These are phyloP conservation scores for Chesias legatella DNA, from an alignment of 2,888 invertebrate genomes.

Conservation along the genomic window DNA sequence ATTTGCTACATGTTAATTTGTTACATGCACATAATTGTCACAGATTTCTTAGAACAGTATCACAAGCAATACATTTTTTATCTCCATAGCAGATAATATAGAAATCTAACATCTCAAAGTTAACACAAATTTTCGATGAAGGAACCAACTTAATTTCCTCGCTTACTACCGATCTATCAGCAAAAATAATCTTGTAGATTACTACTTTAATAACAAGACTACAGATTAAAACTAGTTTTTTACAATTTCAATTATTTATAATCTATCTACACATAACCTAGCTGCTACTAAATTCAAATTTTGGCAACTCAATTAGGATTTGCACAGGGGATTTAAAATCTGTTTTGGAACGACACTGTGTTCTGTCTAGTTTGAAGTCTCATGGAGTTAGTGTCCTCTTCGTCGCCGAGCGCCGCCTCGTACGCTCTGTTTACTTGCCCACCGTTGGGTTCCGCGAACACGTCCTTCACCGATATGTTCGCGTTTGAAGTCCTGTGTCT, in stretches of 20 bases:
- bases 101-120: constrained; percentile 30
- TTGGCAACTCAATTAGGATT: constrained; percentile 50
- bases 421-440: constrained; percentile 90
- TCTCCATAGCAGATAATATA: constrained; percentile 31
- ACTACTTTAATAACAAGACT: constrained; percentile 6
- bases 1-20: too few species aligned
- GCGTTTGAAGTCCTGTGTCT: constrained; percentile 88
- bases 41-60: constrained; percentile 47
- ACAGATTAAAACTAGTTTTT: constrained; percentile 2
- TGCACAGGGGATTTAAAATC: constrained; percentile 47
- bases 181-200: constrained; percentile 4
- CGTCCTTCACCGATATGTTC: constrained; percentile 89
- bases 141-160: too few species aligned
- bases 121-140: too few species aligned
- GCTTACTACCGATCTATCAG: too few species aligned
- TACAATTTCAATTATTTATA: constrained; percentile 12
- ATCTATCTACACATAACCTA: constrained; percentile 9
- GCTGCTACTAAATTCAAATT: constrained; percentile 35
- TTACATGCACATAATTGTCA: constrained; percentile 33
- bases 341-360: constrained; percentile 81
- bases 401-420: constrained; percentile 83
- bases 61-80: constrained; percentile 56
- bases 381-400: constrained; percentile 86
- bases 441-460: constrained; percentile 85
- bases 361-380: constrained; percentile 85